Evolutionary conservation across 2,113 vertebrate genomes (phyloP), one percentile per base, ranked within the genome.

Genomic region (Felis chaus): DNA sequence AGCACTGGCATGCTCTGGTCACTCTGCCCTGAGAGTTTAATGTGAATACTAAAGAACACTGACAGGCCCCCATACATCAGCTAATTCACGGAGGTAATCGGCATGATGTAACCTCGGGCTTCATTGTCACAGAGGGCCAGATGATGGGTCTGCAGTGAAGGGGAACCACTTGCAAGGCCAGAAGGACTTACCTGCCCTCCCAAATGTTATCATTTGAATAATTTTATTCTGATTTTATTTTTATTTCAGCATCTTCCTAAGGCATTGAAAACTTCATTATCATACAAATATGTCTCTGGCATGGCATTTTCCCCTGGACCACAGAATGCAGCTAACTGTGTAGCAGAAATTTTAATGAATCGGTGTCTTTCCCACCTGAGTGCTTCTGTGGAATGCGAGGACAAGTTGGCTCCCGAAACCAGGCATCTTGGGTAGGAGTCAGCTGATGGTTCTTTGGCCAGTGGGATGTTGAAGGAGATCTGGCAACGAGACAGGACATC

Each of bases 1-100:
- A 97, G 33, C 94, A 55, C 79, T 4, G 12, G 25, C 11, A 0
- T 82, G 84, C 74, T 90, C 74, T 0, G 0, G 65, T 69, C 96
- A 95, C 61, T 95, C 90, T 45, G 36, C 86, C 63, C 55, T 61
- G 97, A 94, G 96, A 95, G 83, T 96, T 98, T 95, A 96, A 86
- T 94, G 97, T 73, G 94, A 98, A 95, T 96, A 71, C 96, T 98
- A 97, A 98, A 95, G 95, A 97, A 85, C 29, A 25, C 6, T 74
- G 76, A 82, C 91, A 97, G 11, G 66, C 78, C 83, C 68, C 9
- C 4, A 2, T 95, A 91, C 94, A 95, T 98, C 95, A 73, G 95
- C 53, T 76, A 50, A 76, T 96, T 94, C 23, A 1, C 21, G 2
- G 55, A 23, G 19, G 50, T 82, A 88, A 95, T 91, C 95, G 78